Base-by-base conservation (phyloP, 2,888 invertebrate genomes). In the Pterostichus niger region DNA sequence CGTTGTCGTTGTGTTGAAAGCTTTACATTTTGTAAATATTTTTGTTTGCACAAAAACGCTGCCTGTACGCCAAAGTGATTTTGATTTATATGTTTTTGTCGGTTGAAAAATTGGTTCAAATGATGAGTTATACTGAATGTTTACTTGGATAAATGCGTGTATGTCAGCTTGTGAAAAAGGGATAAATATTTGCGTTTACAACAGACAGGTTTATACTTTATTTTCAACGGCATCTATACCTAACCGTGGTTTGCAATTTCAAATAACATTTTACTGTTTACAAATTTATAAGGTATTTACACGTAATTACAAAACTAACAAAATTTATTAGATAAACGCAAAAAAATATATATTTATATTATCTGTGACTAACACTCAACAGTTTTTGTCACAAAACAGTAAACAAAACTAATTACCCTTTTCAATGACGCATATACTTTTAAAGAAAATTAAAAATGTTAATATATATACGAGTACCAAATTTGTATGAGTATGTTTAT, bases 61-160 rank as follows among this genome's bases (percentile, higher is more conserved):
- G 68, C 44, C 44, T 17, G 44, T 44, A 71, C 68, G 44, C 68
- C 68, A 71, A 71, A 71, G 44, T 71, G 68, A 71, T 71, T 71
- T 71, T 64, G 79, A 79, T 79, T 79, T 79, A 79, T 79, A 59
- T 79, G 79, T 79, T 79, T 78, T 79, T 64, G 64, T 79, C 64
- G 33, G 44, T 64, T 79, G 64, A 79, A 79, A 79, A 79, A 79
- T 59, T 64, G 59, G 61, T 64, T 64, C 49, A 59, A 64, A 64
- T 79, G 61, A 79, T 64, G 64, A 59, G 59, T 59, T 78, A 64
- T 75, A 75, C 44, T 71, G 24, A 71, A 71, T 71, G 68, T 71
- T 71, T 71, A 71, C 68, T 71, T 40, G 44, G 68, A 71, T 71
- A 71, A 71, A 71, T 71, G 68, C 68, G 44, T 40, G 68, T 40